A percentile compares a stretch with the other conserved stretches of the same genome.
Evolutionary conservation across 2,113 vertebrate genomes (phyloP).

Genomic region (Neofelis nebulosa): DNA sequence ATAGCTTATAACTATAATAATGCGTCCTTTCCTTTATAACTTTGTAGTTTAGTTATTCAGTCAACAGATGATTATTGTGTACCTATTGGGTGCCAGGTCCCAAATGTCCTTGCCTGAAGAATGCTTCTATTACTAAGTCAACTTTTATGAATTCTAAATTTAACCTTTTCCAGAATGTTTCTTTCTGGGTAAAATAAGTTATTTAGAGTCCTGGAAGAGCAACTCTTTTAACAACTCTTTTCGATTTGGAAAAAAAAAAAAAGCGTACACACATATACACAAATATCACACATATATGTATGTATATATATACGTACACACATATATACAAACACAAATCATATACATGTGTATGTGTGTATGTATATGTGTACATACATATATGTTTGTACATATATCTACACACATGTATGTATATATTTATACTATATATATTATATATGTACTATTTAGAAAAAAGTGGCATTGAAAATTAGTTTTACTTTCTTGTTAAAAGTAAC

Average conservation of each 20-base stretch:
- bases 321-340: background rate
- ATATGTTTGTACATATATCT: background rate
- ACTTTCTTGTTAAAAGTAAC: background rate
- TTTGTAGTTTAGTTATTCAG: background rate
- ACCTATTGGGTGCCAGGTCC: background rate
- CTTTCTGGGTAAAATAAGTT: background rate
- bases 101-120: background rate
- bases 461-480: background rate
- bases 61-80: background rate
- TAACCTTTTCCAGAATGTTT: background rate
- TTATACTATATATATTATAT: background rate
- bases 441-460: background rate
- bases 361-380: background rate
- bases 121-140: background rate
- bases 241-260: background rate
- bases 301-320: background rate
- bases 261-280: background rate
- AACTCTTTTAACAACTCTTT: background rate
- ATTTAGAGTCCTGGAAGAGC: background rate
- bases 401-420: background rate
- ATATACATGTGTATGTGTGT: background rate
- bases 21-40: background rate
- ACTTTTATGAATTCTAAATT: conserved; percentile 1
- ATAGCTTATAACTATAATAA: background rate
- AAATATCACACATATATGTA: background rate